Evolutionary conservation across 2,113 vertebrate species (phyloP).

Genomic region (Lutjanus erythropterus): DNA sequence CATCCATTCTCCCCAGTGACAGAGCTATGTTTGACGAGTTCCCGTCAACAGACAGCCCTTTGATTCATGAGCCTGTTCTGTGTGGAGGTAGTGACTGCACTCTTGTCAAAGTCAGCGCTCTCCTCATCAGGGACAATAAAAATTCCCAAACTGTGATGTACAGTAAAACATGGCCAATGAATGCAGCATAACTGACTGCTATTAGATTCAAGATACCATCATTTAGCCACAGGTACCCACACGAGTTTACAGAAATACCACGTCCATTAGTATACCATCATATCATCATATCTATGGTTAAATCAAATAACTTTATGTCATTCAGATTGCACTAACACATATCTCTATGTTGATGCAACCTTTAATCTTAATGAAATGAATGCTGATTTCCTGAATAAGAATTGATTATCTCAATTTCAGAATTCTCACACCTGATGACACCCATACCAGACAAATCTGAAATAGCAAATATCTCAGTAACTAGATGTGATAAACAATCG

Average conservation of each 20-base stretch:
- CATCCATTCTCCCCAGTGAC: slow-evolving; percentile 7
- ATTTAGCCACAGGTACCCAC: not conserved
- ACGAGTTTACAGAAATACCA: not conserved
- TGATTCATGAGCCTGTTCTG: slow-evolving; percentile 45
- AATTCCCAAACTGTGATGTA: slow-evolving; percentile 12
- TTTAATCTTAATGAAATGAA: not conserved
- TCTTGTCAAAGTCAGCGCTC: slow-evolving; percentile 39
- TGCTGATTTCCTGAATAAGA: not conserved
- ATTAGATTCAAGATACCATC: not conserved
- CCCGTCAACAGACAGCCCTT: not conserved
- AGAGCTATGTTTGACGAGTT: not conserved
- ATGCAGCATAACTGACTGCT: not conserved
- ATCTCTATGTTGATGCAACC: not conserved
- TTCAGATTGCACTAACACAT: not conserved
- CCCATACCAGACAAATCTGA: not conserved
- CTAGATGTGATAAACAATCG: not conserved
- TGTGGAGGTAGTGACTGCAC: not conserved
- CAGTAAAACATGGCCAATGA: slow-evolving; percentile 18
- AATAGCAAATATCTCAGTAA: not conserved
- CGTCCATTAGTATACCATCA: not conserved
- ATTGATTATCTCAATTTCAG: not conserved
- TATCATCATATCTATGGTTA: too few species aligned
- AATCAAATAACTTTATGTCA: not conserved
- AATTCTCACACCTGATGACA: not conserved
- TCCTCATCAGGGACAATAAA: slow-evolving; percentile 5